Evolutionary conservation across 2,888 invertebrate genomes (phyloP).

Genomic region (Adelphocoris suturalis): DNA sequence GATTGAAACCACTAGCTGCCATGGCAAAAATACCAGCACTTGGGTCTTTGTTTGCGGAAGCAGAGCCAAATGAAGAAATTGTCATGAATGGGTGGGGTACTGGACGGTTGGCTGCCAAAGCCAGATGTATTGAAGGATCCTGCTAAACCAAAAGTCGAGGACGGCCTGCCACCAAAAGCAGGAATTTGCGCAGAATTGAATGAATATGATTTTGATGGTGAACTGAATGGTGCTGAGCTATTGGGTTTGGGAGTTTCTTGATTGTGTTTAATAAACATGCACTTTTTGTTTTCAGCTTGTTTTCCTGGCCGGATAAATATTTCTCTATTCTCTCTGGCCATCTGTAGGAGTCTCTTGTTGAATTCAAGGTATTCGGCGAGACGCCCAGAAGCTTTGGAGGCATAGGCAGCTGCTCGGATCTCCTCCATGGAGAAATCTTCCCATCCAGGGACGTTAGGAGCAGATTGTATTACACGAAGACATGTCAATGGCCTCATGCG

Average conservation of each 20-base stretch:
- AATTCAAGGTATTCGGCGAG: constrained; percentile 40
- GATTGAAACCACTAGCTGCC: constrained; percentile 63
- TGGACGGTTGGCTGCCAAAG: not conserved
- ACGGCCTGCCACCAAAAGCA: not conserved
- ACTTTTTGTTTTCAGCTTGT: constrained; percentile 33
- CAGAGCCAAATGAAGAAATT: not conserved
- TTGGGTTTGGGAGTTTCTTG: not conserved
- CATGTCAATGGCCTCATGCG: constrained; percentile 72
- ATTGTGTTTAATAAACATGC: constrained; percentile 23
- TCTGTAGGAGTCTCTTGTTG: constrained; percentile 8
- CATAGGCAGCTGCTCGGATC: constrained; percentile 70
- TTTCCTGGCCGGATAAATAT: constrained; percentile 39
- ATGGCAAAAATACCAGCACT: constrained; percentile 52
- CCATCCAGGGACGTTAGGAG: constrained; percentile 69
- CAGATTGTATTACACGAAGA: constrained; percentile 42
- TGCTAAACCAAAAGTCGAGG: not conserved
- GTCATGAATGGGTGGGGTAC: no score
- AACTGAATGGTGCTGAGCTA: not conserved
- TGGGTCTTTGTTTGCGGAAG: constrained; percentile 11
- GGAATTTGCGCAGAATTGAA: not conserved
- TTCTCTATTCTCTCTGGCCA: constrained; percentile 43
- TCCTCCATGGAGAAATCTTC: constrained; percentile 73
- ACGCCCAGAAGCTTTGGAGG: constrained; percentile 25
- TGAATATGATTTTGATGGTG: not conserved
- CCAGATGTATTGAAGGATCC: not conserved